Base-by-base conservation (phyloP, 2,113 vertebrate genomes). In the Cricetomys ansorgei region DNA sequence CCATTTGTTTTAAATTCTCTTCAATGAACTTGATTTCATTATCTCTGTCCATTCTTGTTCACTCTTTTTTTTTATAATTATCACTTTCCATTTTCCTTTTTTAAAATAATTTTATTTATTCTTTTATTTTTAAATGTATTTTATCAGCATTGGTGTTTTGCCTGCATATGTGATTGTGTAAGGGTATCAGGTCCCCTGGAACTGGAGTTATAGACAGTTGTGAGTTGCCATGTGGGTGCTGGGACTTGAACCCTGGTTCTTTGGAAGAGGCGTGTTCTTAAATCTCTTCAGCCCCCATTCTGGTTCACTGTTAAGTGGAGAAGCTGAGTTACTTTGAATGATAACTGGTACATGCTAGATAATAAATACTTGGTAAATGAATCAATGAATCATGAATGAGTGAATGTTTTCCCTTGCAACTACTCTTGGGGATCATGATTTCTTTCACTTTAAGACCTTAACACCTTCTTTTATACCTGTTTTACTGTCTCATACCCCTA, bases 1-100 rank as follows among this genome's bases (percentile, higher is more conserved):
- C 34, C 10, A 23, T 62, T 77, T 37, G 25, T 91, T 93, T 92
- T 45, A 55, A 89, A 1, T 50, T 88, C 53, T 79, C 31, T 45
- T 93, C 62, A 89, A 48, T 64, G 19, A 70, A 91, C n/a, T 92
- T 88, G 31, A 73, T 91, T 91, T 90, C 17, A 57, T 86, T 76
- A 91, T 76, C 62, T 83, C 25, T 89, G 94, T 17, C 34, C 59
- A 29, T 73, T 87, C 50, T 84, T 91, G 57, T 64, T 96, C 11
- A 92, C 19, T 76, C 13, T 89, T n/a, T n/a, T n/a, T n/a, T n/a
- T n/a, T n/a, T n/a, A n/a, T n/a, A n/a, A n/a, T n/a, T n/a, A n/a
- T n/a, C n/a, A n/a, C n/a, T n/a, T n/a, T n/a, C n/a, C n/a, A n/a
- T n/a, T n/a, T n/a, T n/a, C n/a, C n/a, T n/a, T n/a, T n/a, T n/a